phyloP scores from a whole-genome alignment of 30 jellyfish, hydroid and myxozoan genomes.

The Cassiopea andromeda region DNA sequence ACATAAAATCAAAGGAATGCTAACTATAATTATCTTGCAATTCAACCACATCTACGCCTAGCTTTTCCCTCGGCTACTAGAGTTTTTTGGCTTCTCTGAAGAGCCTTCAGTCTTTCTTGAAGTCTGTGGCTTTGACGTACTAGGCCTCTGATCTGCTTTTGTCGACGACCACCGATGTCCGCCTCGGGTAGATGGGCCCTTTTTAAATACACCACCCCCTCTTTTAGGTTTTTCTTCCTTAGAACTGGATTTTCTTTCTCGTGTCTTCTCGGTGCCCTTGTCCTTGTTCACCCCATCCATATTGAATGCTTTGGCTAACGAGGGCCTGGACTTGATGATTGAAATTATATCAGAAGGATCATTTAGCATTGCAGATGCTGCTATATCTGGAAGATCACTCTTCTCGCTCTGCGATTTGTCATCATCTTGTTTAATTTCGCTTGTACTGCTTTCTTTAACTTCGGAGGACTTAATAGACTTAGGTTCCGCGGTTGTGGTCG shows the following conservation, averaged over 20 bases:
- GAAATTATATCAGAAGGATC: slow-evolving; percentile 59
- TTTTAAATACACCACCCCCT: slow-evolving; percentile 5
- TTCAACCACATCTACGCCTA: slow-evolving; percentile 4
- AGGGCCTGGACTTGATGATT: slow-evolving; percentile 63
- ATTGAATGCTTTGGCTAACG: slow-evolving; percentile 73
- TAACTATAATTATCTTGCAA: slow-evolving; percentile 5
- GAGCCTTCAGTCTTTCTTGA: slow-evolving; percentile 29
- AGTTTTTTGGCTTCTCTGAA: slow-evolving; percentile 12
- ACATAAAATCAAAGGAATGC: slow-evolving; percentile 35
- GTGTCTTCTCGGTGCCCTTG: slow-evolving; percentile 23
- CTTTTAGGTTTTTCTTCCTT: slow-evolving; percentile 45
- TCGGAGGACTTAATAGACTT: slow-evolving; percentile 6
- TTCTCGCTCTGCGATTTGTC: slow-evolving; percentile 34
- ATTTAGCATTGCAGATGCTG: slow-evolving; percentile 71
- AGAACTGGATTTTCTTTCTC: slow-evolving; percentile 2
- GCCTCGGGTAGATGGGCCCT: slow-evolving; percentile 13
- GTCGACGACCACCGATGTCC: slow-evolving; percentile 39
- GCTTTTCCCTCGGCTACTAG: slow-evolving; percentile 25
- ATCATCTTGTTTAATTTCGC: slow-evolving; percentile 4
- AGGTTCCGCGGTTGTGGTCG: not conserved
- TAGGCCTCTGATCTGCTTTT: slow-evolving; percentile 40
- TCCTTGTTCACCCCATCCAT: slow-evolving; percentile 8
- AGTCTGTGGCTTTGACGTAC: slow-evolving; percentile 13
- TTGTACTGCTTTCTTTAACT: not conserved
- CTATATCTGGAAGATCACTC: slow-evolving; percentile 44